Evolutionary conservation across 92 coral and sea anemone species (phyloP), one percentile per base, ranked within the genome.

Genomic region (Porites evermanni): DNA sequence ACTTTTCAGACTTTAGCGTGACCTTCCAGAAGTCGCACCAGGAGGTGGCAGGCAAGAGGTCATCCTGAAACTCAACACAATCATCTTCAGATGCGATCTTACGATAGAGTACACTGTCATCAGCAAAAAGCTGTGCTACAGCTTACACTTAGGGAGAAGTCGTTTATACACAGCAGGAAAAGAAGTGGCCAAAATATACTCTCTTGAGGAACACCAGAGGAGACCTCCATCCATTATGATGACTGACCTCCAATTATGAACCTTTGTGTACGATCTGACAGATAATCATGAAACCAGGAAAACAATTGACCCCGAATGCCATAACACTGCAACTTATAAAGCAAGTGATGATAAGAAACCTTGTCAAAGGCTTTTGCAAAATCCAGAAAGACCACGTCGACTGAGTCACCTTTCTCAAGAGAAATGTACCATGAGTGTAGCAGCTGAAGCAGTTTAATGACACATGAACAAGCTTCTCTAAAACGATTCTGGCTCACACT

Each of bases 271-370:
- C 2, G 32, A 2, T 29, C 32, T 29, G 81, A 19, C 78, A 88
- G 77, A 54, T 56, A 88, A 44, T 88, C 66, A n/a, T 72, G 77
- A 20, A 88, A 12, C 93, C 90, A 74, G 50, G 64, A 70, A 12
- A 74, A 23, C 38, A 80, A 4, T 18, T 74, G 90, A 29, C 32
- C 32, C 32, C 32, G 32, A 29, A 29, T 29, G 1, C 32, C 32
- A 29, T 29, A 29, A 29, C 79, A 67, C 63, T 91, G 85, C 66
- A 82, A 52, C 74, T 53, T 91, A 53, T 82, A 51, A 11, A 82
- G 52, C 38, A 91, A 84, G 67, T 91, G 93, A 51, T 67, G 66
- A 81, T 82, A 82, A 47, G 88, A 91, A 44, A 81, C 78, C 79
- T 80, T 88, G 60, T 88, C 87, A 53, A 88, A 80, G 61, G 90